A percentile compares a stretch with the other conserved stretches of the same genome.
phyloP scores from a whole-genome alignment of 2,797 vertebrate genomes.

The Streptopelia turtur region DNA sequence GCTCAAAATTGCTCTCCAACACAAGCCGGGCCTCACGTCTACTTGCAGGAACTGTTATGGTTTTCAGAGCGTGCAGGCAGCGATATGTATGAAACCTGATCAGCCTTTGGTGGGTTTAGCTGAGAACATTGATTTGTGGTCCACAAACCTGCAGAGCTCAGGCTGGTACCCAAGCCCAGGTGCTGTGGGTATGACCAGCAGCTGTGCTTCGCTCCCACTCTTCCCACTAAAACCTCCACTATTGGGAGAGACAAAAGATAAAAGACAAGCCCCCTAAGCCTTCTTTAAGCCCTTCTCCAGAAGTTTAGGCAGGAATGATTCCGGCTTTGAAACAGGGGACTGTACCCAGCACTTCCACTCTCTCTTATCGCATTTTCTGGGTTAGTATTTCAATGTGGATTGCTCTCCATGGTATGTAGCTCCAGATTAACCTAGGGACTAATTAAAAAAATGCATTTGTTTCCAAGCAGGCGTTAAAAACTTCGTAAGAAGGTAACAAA shows the following conservation, averaged over 20 bases:
- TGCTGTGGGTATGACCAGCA: rapidly evolving
- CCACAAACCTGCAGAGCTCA: neutral
- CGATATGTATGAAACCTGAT: rapidly evolving
- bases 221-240: neutral
- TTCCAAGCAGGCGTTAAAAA: neutral
- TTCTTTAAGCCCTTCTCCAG: neutral
- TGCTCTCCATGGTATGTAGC: neutral
- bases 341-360: rapidly evolving
- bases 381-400: neutral
- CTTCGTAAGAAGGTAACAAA: neutral
- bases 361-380: no score
- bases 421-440: neutral
- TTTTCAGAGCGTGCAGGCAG: rapidly evolving
- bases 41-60: neutral
- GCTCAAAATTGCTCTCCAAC: neutral
- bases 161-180: neutral
- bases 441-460: neutral
- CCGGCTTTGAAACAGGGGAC: neutral
- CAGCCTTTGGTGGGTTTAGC: neutral
- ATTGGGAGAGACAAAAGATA: neutral
- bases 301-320: neutral
- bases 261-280: rapidly evolving
- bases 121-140: neutral
- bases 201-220: neutral
- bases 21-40: neutral